Conservation (phyloP, 2,797 vertebrate species). For the Graptemys geographica region DNA sequence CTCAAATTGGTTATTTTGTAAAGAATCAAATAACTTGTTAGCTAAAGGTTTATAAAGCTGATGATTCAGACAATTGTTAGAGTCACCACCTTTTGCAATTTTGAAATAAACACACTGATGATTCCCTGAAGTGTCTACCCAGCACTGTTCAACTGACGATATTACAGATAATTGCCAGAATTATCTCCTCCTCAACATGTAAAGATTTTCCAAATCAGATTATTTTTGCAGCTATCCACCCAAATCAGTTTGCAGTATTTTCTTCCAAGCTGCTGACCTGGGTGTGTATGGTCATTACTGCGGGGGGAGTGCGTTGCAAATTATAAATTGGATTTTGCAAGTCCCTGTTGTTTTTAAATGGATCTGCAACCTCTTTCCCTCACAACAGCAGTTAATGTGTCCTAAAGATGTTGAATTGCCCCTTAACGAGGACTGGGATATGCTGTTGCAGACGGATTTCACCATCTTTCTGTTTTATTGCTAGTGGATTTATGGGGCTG, state of each 20-base stretch:
- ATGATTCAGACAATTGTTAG: background rate
- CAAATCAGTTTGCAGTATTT: background rate
- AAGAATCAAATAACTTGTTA: background rate
- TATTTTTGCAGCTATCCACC: background rate
- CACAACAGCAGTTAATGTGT: slow-evolving; percentile 40
- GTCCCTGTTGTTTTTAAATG: slow-evolving; percentile 30
- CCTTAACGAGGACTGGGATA: slow-evolving; percentile 50
- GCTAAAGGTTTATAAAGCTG: background rate
- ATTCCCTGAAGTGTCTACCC: background rate
- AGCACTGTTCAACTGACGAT: background rate
- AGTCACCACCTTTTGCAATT: background rate
- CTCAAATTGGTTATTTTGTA: background rate
- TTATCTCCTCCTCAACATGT: background rate
- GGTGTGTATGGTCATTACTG: rapidly evolving
- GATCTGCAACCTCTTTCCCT: slow-evolving; percentile 35
- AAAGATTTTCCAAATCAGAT: background rate
- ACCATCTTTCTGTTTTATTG: slow-evolving; percentile 46
- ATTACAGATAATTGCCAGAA: background rate
- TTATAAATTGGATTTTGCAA: slow-evolving; percentile 13
- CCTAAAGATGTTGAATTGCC: slow-evolving; percentile 56
- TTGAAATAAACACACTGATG: background rate
- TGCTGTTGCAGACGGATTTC: slow-evolving; percentile 47
- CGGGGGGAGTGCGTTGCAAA: background rate
- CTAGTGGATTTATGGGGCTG: slow-evolving; percentile 26
- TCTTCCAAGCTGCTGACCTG: background rate